Percentiles rank a stretch among this genome's conserved stretches.
Evolutionary conservation across 2,113 vertebrate genomes (phyloP).

Genomic region (Phyllostomus discolor): DNA sequence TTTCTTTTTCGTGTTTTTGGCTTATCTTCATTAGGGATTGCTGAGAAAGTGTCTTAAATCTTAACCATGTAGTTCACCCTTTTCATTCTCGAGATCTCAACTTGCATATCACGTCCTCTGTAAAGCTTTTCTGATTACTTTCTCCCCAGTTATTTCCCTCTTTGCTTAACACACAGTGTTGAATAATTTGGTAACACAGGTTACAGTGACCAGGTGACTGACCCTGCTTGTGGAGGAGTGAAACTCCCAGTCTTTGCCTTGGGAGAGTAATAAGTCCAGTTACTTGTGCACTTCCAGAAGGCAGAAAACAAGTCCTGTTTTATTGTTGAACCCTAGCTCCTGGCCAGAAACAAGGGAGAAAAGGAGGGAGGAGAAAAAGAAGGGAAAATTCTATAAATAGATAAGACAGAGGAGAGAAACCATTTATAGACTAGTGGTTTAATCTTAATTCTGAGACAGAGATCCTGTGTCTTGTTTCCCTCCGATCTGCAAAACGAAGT

Average conservation of each 20-base stretch:
- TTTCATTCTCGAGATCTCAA: neutral
- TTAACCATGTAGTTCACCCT: neutral
- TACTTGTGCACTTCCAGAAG: neutral
- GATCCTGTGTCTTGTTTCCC: neutral
- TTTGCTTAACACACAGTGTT: neutral
- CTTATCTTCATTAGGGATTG: neutral
- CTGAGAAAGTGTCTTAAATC: neutral
- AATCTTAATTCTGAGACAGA: constrained; percentile 12
- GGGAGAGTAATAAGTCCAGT: neutral
- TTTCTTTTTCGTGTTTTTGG: neutral
- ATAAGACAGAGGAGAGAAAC: neutral
- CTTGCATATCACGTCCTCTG: neutral
- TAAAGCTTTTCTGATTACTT: neutral
- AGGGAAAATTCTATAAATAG: neutral
- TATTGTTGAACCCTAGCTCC: neutral
- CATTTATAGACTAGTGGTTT: neutral
- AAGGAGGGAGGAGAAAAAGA: neutral
- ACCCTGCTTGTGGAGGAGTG: neutral
- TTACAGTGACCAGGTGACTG: neutral
- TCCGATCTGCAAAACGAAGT: neutral
- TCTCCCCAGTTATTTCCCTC: neutral
- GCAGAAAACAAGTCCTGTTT: neutral
- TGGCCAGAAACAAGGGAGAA: neutral
- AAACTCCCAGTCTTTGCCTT: neutral
- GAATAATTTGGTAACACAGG: neutral